A percentile compares a stretch with the other conserved stretches of the same genome.
Evolutionary conservation across 2,113 vertebrate species (phyloP).

Genomic region (Cinclus cinclus): DNA sequence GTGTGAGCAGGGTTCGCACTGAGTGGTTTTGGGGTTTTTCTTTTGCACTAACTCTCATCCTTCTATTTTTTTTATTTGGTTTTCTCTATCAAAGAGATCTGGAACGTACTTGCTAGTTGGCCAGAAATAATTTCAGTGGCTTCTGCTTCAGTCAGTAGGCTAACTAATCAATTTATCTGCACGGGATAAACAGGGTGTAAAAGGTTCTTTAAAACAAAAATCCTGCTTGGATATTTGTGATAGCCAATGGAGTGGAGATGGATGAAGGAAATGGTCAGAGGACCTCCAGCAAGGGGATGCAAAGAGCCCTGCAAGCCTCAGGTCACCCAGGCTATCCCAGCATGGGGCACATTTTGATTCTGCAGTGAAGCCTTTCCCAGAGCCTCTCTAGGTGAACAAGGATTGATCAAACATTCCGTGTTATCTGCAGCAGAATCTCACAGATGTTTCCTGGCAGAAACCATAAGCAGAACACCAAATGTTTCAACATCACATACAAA

Average conservation of each 20-base stretch:
- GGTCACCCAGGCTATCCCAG: neutral
- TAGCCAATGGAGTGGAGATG: neutral
- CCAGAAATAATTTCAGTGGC: neutral
- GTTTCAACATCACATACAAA: conserved; percentile 16
- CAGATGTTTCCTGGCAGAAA: conserved; percentile 64
- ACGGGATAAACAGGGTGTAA: neutral
- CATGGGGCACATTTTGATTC: neutral
- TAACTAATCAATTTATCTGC: neutral
- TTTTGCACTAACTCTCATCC: neutral
- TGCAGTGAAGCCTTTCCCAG: neutral
- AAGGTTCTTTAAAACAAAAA: neutral
- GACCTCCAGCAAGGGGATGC: neutral
- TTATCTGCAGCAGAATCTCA: conserved; percentile 45
- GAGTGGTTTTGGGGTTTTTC: neutral
- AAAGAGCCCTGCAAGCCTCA: neutral
- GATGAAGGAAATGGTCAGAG: neutral
- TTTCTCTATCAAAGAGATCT: neutral
- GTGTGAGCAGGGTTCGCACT: neutral
- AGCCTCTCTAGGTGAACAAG: neutral
- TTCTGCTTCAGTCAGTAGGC: neutral
- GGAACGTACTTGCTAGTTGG: neutral
- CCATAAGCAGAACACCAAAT: conserved; percentile 41
- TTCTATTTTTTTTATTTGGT: neutral
- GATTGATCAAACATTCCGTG: neutral
- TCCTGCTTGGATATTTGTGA: neutral